Evolutionary conservation across 1,140 invertebrate genomes (phyloP), one percentile per base, ranked within the genome.

Genomic region (Hylyphantes graminicola): DNA sequence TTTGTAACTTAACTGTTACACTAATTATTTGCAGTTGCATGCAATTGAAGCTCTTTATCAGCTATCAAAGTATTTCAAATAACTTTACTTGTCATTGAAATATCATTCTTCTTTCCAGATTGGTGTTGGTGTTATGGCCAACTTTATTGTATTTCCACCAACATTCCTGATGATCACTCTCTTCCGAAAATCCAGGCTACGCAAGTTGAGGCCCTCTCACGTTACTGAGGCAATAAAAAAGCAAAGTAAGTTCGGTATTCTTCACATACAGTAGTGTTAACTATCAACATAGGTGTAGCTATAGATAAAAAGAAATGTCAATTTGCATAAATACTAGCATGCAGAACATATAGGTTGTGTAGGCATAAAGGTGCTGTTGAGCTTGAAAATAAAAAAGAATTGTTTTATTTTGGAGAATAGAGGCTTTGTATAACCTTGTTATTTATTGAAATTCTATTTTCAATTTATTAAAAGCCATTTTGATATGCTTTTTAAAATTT

Each of bases 111-210:
- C n/a, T 70, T 84, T 13, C 35, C 67, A 89, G 86, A 87, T 90
- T 79, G 88, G 89, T 35, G 88, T 90, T 50, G 90, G 90, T 21
- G 87, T 90, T 50, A 87, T 90, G 76, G 88, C 89, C 17, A 90
- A 90, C 85, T 85, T 90, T 17, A 89, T 90, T 48, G 90, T 92
- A n/a, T 92, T 92, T 85, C 91, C 91, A 6, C 89, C 91, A 7
- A 91, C 90, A 85, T 91, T 92, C 85, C 67, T 92, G 68, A 89
- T 92, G 64, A 89, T 92, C 2, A 89, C 87, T 9, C 78, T 91
- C 11, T 91, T 91, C 88, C 87, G 90, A 4, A 91, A 91, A 79
- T 88, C 90, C 0, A 87, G 89, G 10, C 89, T 89, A 15, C 87
- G 89, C 48, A 88, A 87, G 48, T 87, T 90, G 65, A 85, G 90